Base-by-base conservation (phyloP, 2,888 invertebrate species). In the Molorchus minor region DNA sequence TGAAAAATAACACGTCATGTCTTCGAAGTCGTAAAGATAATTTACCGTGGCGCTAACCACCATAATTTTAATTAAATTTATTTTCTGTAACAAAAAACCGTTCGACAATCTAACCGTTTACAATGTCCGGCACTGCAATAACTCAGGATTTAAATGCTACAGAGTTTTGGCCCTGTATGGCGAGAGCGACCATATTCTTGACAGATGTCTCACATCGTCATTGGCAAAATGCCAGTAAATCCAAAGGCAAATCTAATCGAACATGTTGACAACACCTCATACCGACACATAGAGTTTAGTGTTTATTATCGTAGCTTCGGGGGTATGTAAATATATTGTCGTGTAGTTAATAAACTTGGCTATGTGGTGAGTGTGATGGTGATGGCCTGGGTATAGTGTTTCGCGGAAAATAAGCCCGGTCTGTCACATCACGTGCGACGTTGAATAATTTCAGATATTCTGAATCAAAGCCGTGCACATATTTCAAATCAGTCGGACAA, bases 211-310 rank as follows among this genome's bases (percentile, higher is more conserved):
- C 15, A 16, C 33, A 33, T 16, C 30, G 21, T 46, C 46, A 55
- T 41, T 46, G 55, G 46, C 40, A 46, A 40, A 33, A 29, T 20
- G 56, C 56, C 35, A 35, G 43, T 56, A 56, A 49, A 56, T 47
- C 35, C 17, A 20, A 41, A 29, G 47, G 49, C 35, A 49, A 47
- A 43, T 49, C 56, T 56, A 56, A 56, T 56, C 49, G 25, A 45
- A 49, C 43, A 56, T 56, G 56, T 56, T 47, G 56, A 56, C 49
- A 56, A 35, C 41, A 33, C 49, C 25, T 56, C 56, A 33, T 43
- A 43, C 15, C 41, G n/a, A 20, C 21, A 41, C 49, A 44, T 44
- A 35, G 13, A 36, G 36, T 44, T 36, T 44, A 44, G 25, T 35
- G 54, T 54, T 54, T 54, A 54, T 54, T 54, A 54, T 54, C 36